phyloP scores from a whole-genome alignment of 2,888 invertebrate genomes.

The Drosophila picticornis region DNA sequence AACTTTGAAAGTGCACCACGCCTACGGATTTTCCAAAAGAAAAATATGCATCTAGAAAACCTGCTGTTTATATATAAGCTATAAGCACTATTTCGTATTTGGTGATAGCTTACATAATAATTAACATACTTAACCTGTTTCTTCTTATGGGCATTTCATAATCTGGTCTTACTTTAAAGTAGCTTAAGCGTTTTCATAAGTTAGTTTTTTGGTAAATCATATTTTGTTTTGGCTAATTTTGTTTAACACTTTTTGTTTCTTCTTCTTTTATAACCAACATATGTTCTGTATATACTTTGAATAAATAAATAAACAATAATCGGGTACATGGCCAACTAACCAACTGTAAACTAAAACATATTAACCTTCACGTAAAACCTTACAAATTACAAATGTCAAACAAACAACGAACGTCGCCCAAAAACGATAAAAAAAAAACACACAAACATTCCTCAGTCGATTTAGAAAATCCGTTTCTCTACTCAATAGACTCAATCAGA shows the following conservation, averaged over 20 bases:
- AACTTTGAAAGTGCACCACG: neutral
- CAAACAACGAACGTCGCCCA: conserved; percentile 49
- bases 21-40: neutral
- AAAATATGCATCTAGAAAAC: neutral
- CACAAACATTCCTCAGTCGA: conserved; percentile 69
- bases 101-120: conserved; percentile 10
- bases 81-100: conserved; percentile 7
- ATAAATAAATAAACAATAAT: conserved; percentile 27
- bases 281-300: conserved; percentile 57
- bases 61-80: neutral
- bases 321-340: conserved; percentile 75
- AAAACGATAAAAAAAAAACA: conserved; percentile 39
- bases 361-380: conserved; percentile 45
- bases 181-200: conserved; percentile 42
- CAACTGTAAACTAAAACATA: conserved; percentile 47
- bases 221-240: conserved; percentile 46
- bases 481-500: conserved; percentile 85
- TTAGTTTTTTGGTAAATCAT: conserved; percentile 41
- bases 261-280: conserved; percentile 63
- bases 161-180: conserved; percentile 49
- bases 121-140: conserved; percentile 1
- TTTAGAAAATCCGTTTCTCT: conserved; percentile 86
- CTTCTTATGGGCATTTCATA: conserved; percentile 6
- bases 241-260: conserved; percentile 65
- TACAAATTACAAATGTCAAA: conserved; percentile 40